Conservation (phyloP, 1,140 invertebrate species). For the Daktulosphaira vitifoliae region DNA sequence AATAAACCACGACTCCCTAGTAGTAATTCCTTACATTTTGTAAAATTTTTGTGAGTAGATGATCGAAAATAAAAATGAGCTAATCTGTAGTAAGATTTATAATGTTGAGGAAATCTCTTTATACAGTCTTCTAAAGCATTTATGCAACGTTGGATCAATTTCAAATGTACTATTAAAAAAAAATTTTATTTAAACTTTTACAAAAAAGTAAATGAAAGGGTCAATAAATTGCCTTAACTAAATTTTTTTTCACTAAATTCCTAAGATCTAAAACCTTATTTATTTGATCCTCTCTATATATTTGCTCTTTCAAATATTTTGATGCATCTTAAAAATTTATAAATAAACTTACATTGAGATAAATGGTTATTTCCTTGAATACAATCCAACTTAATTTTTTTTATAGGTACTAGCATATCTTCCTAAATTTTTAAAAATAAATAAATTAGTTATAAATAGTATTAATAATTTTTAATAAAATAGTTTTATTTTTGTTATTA, state of each 20-base stretch:
- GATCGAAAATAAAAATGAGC: slow-evolving; percentile 75
- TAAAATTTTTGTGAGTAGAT: slow-evolving; percentile 55
- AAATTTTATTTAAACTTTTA: slow-evolving; percentile 3
- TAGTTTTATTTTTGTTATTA: too few relatives aligned
- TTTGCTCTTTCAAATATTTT: too few relatives aligned
- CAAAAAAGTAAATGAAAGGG: background rate
- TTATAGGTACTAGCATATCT: background rate
- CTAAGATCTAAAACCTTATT: too few relatives aligned
- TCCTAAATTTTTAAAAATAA: background rate
- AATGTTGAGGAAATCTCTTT: slow-evolving; percentile 77
- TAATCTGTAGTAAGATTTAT: slow-evolving; percentile 82
- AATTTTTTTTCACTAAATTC: background rate
- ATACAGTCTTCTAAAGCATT: slow-evolving; percentile 75
- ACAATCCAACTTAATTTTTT: background rate
- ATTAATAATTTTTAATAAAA: too few relatives aligned
- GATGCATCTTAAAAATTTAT: too few relatives aligned
- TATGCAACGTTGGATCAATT: slow-evolving; percentile 54
- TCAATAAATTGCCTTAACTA: background rate
- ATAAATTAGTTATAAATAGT: too few relatives aligned
- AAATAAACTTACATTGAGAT: background rate
- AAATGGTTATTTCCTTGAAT: background rate
- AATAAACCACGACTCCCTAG: slow-evolving; percentile 70
- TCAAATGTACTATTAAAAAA: slow-evolving; percentile 43
- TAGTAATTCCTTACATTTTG: slow-evolving; percentile 61
- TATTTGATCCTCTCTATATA: too few relatives aligned